Base-by-base conservation (phyloP, 2,888 invertebrate genomes). In the Sarcophaga caerulescens region DNA sequence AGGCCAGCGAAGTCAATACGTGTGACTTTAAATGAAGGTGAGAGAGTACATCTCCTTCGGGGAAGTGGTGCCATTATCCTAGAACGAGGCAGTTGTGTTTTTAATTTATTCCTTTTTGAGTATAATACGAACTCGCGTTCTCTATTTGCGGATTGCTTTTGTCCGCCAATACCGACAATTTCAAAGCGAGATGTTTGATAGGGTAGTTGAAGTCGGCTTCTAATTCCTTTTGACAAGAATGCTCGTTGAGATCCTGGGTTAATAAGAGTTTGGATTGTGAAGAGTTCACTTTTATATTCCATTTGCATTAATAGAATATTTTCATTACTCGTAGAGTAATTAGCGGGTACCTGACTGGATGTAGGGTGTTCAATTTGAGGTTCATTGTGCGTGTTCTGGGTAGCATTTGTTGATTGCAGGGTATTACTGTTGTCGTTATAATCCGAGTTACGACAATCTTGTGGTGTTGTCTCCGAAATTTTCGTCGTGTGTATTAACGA, bases 81-180 rank as follows among this genome's bases (percentile, higher is more conserved):
- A 35, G 35, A 6, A 35, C 35, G 6, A 35, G 35, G 35, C 35
- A 25, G 14, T 21, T 25, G 5, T 19, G 4, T 4, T n/a, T n/a
- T n/a, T n/a, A n/a, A n/a, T n/a, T n/a, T n/a, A n/a, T n/a, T n/a
- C n/a, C n/a, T 69, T n/a, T 11, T 11, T 19, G 47, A 19, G n/a
- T 45, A 44, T 11, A 71, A 12, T 4, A 17, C n/a, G 11, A 71
- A 25, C 17, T 71, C 71, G 35, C 59, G 52, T 19, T 70, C 70
- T 14, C 59, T 52, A 6, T 11, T 23, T 0, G 59, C 52, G 4
- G 21, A 52, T 25, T 73, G 73, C 11, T 19, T 73, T 19, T 73
- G 73, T 14, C 73, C 73, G 8, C 73, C 73, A 14, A 73, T 35
- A 6, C 35, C 35, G 35, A 35, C 35, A 35, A 35, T 35, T 35